phyloP scores from a whole-genome alignment of 1,140 invertebrate genomes.

The Oryctes rhinoceros region DNA sequence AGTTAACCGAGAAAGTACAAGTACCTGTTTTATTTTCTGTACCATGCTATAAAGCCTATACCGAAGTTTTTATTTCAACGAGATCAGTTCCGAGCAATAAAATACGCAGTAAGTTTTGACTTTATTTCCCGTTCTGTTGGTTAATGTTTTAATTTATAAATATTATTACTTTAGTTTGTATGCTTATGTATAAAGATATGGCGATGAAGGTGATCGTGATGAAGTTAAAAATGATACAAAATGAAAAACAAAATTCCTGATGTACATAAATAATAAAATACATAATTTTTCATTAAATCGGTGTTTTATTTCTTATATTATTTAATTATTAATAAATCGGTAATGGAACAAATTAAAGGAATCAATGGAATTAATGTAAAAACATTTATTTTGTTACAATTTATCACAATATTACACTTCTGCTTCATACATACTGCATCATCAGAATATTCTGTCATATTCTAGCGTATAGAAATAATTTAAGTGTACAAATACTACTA shows the following conservation, averaged over 20 bases:
- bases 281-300: background rate
- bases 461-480: background rate
- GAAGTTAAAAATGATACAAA: conserved; percentile 6
- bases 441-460: no score
- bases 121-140: background rate
- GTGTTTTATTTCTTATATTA: background rate
- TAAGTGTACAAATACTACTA: background rate
- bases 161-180: conserved; percentile 17
- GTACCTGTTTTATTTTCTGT: background rate
- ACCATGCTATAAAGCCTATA: background rate
- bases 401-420: conserved; percentile 7
- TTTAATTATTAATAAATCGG: no score
- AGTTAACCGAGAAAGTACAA: background rate
- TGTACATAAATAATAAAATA: conserved; percentile 23
- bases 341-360: no score
- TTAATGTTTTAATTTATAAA: conserved; percentile 22
- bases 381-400: background rate
- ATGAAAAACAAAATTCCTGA: background rate
- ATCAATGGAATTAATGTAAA: background rate
- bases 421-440: background rate
- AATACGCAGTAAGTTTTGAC: background rate
- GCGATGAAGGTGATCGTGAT: background rate
- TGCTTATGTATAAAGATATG: conserved; percentile 27
- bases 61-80: no score
- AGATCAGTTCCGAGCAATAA: background rate